Base-by-base conservation (phyloP, 2,113 vertebrate genomes). In the Gymnogyps californianus region DNA sequence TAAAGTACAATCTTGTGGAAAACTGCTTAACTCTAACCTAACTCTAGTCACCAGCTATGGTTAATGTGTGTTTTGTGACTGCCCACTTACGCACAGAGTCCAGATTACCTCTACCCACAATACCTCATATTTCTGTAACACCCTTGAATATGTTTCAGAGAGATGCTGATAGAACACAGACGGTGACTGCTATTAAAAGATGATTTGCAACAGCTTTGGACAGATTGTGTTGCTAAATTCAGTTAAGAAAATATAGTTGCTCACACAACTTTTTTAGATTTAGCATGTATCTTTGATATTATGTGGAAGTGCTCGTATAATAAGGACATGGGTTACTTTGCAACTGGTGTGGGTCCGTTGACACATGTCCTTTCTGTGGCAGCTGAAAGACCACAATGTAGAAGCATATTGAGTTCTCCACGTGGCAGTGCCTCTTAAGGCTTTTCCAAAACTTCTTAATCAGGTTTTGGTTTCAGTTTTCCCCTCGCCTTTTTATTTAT, bases 41-140 rank as follows among this genome's bases (percentile, higher is more conserved):
- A 55, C 32, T 78, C 32, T 65, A 52, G 29, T 66, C 28, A 36
- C 17, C 52, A 44, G 0, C 34, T 38, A 16, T 25, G 18, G 66
- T 62, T 86, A 66, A 36, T 6, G 3, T 38, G 42, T 67, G 42
- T 80, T 82, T 81, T 92, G 38, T 75, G 64, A 83, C 46, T 64
- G 16, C 61, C 25, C 26, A 52, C 21, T 94, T 77, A 22, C 16
- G 31, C 34, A 40, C 51, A 94, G 76, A 55, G 65, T 83, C 66
- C 74, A 80, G 69, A 49, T 75, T 83, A 74, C 55, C 61, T 85
- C 77, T 86, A 64, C 51, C 62, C 42, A 90, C 54, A 58, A 58
- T 67, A 93, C 54, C 89, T 87, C 54, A 25, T 86, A 47, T 91
- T 95, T 93, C 87, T 91, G 52, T 78, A 54, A 95, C 76, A 90